Conservation (phyloP, 1,140 invertebrate species). For the Drosophila tani region DNA sequence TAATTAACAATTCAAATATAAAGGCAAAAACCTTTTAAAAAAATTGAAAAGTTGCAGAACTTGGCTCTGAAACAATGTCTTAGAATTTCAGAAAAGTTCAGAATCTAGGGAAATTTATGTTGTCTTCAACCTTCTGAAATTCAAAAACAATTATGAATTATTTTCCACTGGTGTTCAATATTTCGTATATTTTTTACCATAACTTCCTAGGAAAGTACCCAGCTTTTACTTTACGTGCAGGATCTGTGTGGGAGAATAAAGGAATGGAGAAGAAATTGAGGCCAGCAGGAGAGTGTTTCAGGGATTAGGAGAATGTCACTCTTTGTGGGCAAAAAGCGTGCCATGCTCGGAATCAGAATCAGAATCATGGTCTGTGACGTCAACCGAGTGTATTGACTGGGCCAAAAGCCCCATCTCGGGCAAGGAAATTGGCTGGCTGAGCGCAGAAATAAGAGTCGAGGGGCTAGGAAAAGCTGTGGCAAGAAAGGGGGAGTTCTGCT, state of each 20-base stretch:
- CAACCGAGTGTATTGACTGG: constrained; percentile 26
- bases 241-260: neutral
- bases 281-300: neutral
- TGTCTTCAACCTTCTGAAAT: neutral
- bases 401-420: constrained; percentile 10
- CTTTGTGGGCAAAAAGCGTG: constrained; percentile 5
- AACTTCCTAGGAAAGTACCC: neutral
- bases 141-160: too few relatives aligned
- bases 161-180: neutral
- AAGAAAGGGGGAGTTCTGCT: neutral
- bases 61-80: too few relatives aligned
- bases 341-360: constrained; percentile 1
- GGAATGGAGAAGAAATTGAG: neutral
- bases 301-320: constrained; percentile 33
- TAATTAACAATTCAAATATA: neutral
- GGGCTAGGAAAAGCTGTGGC: neutral
- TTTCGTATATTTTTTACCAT: neutral
- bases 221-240: constrained; percentile 10
- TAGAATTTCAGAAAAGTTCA: too few relatives aligned
- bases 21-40: too few relatives aligned
- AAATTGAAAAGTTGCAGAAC: too few relatives aligned
- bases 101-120: too few relatives aligned
- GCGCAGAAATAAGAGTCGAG: neutral
- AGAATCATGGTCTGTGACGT: constrained; percentile 29
- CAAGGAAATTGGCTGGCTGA: constrained; percentile 25